These are phyloP conservation scores for Synodontis membranacea DNA, from an alignment of 2,113 vertebrate genomes.

Conservation along the genomic window DNA sequence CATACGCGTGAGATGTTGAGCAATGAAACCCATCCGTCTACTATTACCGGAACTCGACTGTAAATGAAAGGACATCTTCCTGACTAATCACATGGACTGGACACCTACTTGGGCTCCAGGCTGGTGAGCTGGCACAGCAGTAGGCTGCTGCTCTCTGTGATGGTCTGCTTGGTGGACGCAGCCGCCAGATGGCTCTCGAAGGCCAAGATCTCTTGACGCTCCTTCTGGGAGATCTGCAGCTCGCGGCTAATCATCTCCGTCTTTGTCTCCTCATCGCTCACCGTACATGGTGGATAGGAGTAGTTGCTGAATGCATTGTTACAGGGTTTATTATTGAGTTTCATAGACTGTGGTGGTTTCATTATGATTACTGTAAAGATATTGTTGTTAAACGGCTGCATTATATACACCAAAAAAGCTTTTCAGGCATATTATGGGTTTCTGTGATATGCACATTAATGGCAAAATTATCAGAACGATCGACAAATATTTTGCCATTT, in stretches of 20 bases:
- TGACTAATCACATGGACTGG: background rate
- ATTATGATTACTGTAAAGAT: background rate
- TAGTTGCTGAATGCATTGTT: slow-evolving; percentile 80
- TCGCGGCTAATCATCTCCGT: slow-evolving; percentile 92
- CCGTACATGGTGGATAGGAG: slow-evolving; percentile 90
- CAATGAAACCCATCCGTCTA: background rate
- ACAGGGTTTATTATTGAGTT: background rate
- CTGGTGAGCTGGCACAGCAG: slow-evolving; percentile 94
- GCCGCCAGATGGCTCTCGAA: slow-evolving; percentile 97
- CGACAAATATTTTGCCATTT: background rate
- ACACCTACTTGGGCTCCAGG: slow-evolving; percentile 89
- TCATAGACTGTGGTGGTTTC: background rate
- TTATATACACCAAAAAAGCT: background rate
- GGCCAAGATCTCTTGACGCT: slow-evolving; percentile 96
- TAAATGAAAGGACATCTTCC: background rate
- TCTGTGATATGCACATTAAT: background rate
- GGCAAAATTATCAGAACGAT: background rate
- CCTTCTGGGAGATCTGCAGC: slow-evolving; percentile 91
- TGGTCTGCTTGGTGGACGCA: slow-evolving; percentile 96
- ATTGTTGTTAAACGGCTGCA: background rate
- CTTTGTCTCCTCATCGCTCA: slow-evolving; percentile 93
- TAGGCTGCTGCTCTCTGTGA: slow-evolving; percentile 96
- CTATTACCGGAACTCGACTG: background rate
- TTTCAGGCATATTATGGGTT: background rate
- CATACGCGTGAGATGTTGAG: background rate